Conservation (phyloP, 2,888 invertebrate species). For the Phasia obesa region DNA sequence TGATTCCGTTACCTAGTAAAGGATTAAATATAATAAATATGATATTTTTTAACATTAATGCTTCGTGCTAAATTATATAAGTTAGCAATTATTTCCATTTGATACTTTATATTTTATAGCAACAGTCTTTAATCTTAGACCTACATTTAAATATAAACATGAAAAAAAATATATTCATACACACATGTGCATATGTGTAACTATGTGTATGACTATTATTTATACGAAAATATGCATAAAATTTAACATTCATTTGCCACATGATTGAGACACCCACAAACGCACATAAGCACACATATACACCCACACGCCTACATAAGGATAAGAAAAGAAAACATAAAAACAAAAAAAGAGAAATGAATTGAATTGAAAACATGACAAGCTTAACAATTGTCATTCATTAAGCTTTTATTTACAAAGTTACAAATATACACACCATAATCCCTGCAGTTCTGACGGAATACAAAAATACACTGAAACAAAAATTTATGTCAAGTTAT, state of each 20-base stretch:
- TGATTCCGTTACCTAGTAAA: too few relatives aligned
- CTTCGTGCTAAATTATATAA: too few relatives aligned
- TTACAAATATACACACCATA: background rate
- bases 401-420: constrained; percentile 25
- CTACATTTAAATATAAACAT: background rate
- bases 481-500: too few relatives aligned
- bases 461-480: too few relatives aligned
- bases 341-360: constrained; percentile 1
- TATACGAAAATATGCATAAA: constrained; percentile 10
- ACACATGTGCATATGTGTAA: background rate
- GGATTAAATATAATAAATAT: too few relatives aligned
- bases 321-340: background rate
- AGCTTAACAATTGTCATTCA: constrained; percentile 61
- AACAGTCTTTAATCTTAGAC: background rate
- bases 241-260: constrained; percentile 26
- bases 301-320: background rate
- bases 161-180: background rate
- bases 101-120: background rate
- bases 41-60: too few relatives aligned
- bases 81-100: too few relatives aligned
- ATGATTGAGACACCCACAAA: constrained; percentile 3
- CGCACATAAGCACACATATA: background rate
- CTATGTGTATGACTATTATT: background rate
- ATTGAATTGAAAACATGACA: constrained; percentile 53
- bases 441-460: background rate